Base-by-base conservation (phyloP, 1,140 invertebrate genomes). In the Drosophila santomea region DNA sequence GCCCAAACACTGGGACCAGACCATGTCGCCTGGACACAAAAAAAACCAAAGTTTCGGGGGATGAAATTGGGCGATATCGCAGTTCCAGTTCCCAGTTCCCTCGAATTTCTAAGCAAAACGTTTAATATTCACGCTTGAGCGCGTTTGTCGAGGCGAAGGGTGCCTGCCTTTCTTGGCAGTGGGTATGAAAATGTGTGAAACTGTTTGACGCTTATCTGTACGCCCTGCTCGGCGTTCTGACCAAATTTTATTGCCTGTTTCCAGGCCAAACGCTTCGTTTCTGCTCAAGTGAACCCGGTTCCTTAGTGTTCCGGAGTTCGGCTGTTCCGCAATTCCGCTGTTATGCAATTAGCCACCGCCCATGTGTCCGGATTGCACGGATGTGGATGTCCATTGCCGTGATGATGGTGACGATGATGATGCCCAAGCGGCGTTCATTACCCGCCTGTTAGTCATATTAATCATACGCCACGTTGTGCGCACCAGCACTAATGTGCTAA, bases 61-160 rank as follows among this genome's bases (percentile, higher is more conserved):
- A 43, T 64, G 62, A 43, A 63, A 63, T 60, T 43, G 62, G 43
- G 43, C 1, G 35, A 51, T 51, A 51, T 62, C 35, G 3, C 43
- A 32, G 7, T 32, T 32, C 32, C 8, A 32, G 28, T 28, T 28
- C 28, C 15, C 25, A 23, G 12, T 48, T 59, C 2, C 43, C 59
- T 50, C 32, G 17, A 57, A 44, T 63, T 74, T 78, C 74, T 71
- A 68, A 77, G 84, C 84, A 88, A 88, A 88, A 84, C 84, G 84
- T 88, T 89, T 88, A 88, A 88, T 88, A 89, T 88, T 88, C 80
- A 88, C 84, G 84, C 84, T 80, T 89, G 84, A 88, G 83, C 84
- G 84, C 66, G 61, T 54, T 89, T 78, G 67, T 60, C 81, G 60
- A 66, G 45, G 8, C 8, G 35, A 20, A 58, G 57, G 52, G 44